Conservation (phyloP, 2,113 vertebrate species). For the Tricholaema leucomelas region DNA sequence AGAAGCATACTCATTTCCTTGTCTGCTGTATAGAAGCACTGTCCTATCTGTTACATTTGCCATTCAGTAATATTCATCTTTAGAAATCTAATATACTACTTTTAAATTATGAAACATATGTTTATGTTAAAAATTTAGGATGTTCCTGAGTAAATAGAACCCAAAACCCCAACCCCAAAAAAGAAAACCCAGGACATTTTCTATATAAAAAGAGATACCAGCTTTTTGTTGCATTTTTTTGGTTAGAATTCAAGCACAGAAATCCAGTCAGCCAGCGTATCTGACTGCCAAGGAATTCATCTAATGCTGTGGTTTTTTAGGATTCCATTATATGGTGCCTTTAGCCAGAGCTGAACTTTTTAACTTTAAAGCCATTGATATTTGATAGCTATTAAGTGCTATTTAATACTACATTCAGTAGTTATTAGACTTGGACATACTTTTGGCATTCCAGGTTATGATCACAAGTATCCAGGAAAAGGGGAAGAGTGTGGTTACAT, state of each 20-base stretch:
- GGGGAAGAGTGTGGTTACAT: neutral
- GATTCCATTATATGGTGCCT: neutral
- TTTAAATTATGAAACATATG: neutral
- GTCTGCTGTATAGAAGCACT: neutral
- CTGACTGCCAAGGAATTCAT: neutral
- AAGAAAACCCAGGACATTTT: no score
- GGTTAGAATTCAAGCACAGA: neutral
- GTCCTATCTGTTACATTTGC: neutral
- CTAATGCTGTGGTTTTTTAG: neutral
- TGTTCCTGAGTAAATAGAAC: neutral
- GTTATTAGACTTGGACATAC: neutral
- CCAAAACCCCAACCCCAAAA: no score
- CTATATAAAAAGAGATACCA: no score
- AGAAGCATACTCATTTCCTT: neutral
- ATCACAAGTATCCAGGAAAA: neutral
- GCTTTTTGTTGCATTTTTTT: neutral
- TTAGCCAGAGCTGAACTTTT: neutral
- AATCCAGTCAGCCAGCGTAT: neutral
- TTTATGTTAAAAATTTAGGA: neutral
- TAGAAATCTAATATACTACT: neutral
- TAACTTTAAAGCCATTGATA: neutral
- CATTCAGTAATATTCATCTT: neutral
- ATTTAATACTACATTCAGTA: neutral
- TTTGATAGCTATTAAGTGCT: neutral
- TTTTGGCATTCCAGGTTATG: neutral